Percentiles rank a stretch among this genome's conserved stretches.
Conservation (phyloP, 2,888 invertebrate genomes). For the Drosophila tanythrix region DNA sequence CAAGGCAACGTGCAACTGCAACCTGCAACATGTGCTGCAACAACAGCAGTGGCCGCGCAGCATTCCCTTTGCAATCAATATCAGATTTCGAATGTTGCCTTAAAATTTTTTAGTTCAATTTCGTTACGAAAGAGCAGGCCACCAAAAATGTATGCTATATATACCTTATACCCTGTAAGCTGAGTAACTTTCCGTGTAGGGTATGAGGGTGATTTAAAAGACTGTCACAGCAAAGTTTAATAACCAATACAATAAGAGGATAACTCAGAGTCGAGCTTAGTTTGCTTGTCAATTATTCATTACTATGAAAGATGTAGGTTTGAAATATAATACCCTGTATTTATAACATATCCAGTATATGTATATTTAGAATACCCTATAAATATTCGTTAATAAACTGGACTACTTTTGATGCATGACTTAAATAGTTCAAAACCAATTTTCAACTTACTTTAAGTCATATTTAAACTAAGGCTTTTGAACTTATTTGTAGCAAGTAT, state of each 20-base stretch:
- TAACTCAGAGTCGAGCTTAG: neutral
- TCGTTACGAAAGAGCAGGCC: neutral
- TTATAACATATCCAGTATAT: neutral
- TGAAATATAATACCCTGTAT: neutral
- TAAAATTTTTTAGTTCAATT: constrained; percentile 33
- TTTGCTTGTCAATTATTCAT: neutral
- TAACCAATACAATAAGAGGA: neutral
- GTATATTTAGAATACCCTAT: accelerated
- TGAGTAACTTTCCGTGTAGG: neutral
- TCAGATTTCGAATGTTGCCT: constrained; percentile 19
- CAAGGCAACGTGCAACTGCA: constrained; percentile 35
- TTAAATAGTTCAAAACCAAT: neutral
- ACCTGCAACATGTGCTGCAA: constrained; percentile 8
- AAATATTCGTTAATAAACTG: neutral
- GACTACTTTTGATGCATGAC: neutral
- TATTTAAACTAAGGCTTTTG: neutral
- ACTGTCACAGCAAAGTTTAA: neutral
- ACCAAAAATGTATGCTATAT: constrained; percentile 8
- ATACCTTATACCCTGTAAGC: constrained; percentile 16
- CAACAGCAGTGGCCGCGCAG: constrained; percentile 14
- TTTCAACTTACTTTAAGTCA: neutral
- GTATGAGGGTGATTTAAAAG: neutral
- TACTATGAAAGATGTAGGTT: neutral
- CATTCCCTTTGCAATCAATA: constrained; percentile 39
- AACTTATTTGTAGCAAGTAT: too few relatives aligned